These are phyloP conservation scores for Drosophila lowei DNA, from an alignment of 1,140 invertebrate genomes.

Conservation along the genomic window DNA sequence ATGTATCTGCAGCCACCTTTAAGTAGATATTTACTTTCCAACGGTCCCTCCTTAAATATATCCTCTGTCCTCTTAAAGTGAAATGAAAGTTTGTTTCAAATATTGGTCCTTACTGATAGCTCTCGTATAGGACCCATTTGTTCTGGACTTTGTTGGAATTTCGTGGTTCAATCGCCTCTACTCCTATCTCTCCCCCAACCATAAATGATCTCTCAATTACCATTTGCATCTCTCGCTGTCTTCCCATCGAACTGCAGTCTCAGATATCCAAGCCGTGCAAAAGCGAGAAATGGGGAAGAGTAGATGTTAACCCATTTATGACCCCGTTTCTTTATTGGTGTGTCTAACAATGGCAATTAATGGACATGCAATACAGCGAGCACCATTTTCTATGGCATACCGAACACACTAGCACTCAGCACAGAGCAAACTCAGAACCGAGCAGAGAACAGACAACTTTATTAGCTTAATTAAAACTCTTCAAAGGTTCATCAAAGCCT, in stretches of 20 bases:
- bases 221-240: neutral
- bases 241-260: neutral
- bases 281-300: neutral
- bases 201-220: slow-evolving; percentile 1
- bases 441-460: slow-evolving; percentile 61
- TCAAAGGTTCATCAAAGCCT: slow-evolving; percentile 64
- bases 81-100: no score
- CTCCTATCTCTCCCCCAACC: neutral
- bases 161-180: no score
- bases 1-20: no score
- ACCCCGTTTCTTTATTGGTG: slow-evolving; percentile 60
- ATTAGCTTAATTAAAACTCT: slow-evolving; percentile 80
- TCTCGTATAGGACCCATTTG: no score
- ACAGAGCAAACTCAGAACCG: slow-evolving; percentile 16
- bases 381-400: slow-evolving; percentile 27
- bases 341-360: slow-evolving; percentile 76
- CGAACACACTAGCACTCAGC: slow-evolving; percentile 4
- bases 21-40: no score
- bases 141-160: no score
- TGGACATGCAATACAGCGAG: slow-evolving; percentile 57
- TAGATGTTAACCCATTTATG: slow-evolving; percentile 52
- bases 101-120: no score
- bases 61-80: no score
- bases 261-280: neutral
- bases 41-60: no score